phyloP scores from a whole-genome alignment of 2,797 vertebrate species.

The Gobio occitaniae region DNA sequence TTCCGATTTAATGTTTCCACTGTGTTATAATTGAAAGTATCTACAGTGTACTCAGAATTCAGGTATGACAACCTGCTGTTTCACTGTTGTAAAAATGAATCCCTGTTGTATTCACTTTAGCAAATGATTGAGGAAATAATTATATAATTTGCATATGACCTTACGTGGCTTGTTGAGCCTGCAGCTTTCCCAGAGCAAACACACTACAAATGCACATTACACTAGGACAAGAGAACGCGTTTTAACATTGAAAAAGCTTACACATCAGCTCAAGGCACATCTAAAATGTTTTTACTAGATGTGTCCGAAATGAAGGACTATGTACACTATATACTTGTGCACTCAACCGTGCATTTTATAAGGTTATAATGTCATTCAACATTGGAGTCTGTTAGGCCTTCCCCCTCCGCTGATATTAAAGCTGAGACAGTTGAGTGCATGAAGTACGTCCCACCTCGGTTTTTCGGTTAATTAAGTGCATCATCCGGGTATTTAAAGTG shows the following conservation, averaged over 20 bases:
- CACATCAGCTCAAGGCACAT: not conserved
- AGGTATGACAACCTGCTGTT: not conserved
- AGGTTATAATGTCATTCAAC: not conserved
- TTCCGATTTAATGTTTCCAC: not conserved
- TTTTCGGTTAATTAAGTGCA: not conserved
- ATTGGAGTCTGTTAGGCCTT: not conserved
- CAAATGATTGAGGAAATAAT: not conserved
- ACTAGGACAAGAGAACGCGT: not conserved
- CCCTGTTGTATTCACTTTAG: not conserved
- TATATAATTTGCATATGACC: not conserved
- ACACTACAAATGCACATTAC: not conserved
- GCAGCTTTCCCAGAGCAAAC: not conserved
- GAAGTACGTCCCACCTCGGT: not conserved
- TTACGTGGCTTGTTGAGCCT: slow-evolving; percentile 1
- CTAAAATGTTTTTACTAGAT: not conserved
- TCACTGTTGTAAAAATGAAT: not conserved
- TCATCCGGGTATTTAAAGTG: not conserved
- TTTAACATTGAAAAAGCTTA: not conserved
- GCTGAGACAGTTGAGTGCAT: not conserved
- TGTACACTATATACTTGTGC: not conserved
- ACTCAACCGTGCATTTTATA: not conserved
- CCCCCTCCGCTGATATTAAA: not conserved
- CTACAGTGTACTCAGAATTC: not conserved
- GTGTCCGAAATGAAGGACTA: not conserved
- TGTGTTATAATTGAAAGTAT: not conserved